Percentiles rank a stretch among this genome's conserved stretches.
phyloP scores from a whole-genome alignment of 2,888 invertebrate species.

The Thelaira solivaga region DNA sequence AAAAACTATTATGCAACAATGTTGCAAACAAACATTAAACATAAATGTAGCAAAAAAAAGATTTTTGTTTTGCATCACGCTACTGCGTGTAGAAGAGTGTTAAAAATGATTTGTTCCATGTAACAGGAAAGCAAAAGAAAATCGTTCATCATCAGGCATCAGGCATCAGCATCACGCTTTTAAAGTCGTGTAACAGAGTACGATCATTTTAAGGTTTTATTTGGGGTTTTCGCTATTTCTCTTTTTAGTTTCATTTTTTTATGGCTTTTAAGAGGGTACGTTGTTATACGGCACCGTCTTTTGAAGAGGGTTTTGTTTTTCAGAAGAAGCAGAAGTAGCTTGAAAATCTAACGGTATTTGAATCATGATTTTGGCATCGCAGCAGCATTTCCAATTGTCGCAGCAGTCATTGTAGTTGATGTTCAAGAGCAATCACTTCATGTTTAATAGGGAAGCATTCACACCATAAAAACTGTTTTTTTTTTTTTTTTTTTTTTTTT shows the following conservation, averaged over 20 bases:
- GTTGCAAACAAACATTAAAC: constrained; percentile 8
- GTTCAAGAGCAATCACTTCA: constrained; percentile 34
- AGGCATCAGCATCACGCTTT: constrained; percentile 24
- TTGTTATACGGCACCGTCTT: too few species aligned
- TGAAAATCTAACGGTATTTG: constrained; percentile 75
- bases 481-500: constrained; percentile 14
- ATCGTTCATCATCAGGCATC: not conserved
- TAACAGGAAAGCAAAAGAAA: constrained; percentile 12
- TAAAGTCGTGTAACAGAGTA: constrained; percentile 23
- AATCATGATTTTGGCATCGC: constrained; percentile 76
- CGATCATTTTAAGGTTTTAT: constrained; percentile 52
- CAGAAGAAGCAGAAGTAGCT: constrained; percentile 17
- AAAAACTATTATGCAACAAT: constrained; percentile 36
- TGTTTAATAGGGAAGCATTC: constrained; percentile 31
- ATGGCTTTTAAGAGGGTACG: not conserved
- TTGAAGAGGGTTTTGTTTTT: constrained; percentile 20
- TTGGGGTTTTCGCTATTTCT: constrained; percentile 9
- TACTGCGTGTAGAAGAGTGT: constrained; percentile 40
- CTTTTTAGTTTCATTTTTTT: constrained; percentile 27
- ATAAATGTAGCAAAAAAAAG: not conserved
- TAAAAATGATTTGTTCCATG: constrained; percentile 54
- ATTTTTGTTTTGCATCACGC: constrained; percentile 1
- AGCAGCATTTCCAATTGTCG: constrained; percentile 27
- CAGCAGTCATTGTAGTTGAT: constrained; percentile 8
- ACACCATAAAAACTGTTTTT: constrained; percentile 26